Conservation (phyloP, 2,113 vertebrate genomes). For the Axis porcinus region DNA sequence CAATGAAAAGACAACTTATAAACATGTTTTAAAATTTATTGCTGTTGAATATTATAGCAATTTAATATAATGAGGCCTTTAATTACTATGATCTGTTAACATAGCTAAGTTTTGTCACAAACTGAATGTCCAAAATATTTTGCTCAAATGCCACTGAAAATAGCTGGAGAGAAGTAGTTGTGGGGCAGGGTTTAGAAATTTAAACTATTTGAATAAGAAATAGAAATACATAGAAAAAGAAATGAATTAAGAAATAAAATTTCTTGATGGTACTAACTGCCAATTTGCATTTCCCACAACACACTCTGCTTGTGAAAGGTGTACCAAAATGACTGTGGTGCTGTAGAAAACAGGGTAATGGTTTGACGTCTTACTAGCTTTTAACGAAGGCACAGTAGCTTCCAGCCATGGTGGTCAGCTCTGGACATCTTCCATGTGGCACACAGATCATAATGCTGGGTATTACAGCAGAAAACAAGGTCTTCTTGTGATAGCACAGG, state of each 20-base stretch:
- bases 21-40: constrained; percentile 20
- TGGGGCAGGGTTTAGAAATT: not conserved
- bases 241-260: not conserved
- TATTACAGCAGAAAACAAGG: not conserved
- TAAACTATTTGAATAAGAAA: not conserved
- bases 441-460: not conserved
- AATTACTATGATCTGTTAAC: not conserved
- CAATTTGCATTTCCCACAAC: not conserved
- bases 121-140: constrained; percentile 9
- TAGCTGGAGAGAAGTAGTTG: not conserved
- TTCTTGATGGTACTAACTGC: not conserved
- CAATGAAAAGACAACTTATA: constrained; percentile 16
- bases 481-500: not conserved
- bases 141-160: not conserved
- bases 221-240: not conserved
- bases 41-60: not conserved
- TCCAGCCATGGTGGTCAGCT: not conserved
- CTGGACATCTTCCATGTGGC: not conserved
- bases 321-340: not conserved
- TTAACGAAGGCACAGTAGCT: not conserved
- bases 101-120: constrained; percentile 1
- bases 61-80: not conserved
- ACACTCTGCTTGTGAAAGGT: not conserved
- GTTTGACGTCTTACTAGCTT: not conserved
- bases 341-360: not conserved